These are phyloP conservation scores for Azemiops feae DNA, from an alignment of 2,113 vertebrate species.

Conservation along the genomic window DNA sequence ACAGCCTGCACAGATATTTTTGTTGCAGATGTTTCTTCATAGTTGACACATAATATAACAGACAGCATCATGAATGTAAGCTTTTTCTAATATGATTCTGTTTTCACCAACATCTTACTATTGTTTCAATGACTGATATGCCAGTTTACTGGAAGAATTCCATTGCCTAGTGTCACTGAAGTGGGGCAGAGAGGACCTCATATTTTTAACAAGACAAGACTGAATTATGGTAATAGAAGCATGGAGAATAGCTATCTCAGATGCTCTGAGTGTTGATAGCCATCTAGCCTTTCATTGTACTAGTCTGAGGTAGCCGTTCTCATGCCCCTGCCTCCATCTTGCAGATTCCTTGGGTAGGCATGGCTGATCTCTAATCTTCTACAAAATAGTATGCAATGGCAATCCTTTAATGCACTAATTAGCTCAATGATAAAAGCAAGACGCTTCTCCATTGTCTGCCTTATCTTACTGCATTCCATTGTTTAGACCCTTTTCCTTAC, in stretches of 20 bases:
- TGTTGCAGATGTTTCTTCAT: not conserved
- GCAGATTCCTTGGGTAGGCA: not conserved
- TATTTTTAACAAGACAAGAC: too few species aligned
- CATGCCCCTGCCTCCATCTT: not conserved
- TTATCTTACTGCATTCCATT: not conserved
- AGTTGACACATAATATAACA: not conserved
- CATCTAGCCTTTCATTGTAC: not conserved
- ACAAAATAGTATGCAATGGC: too few species aligned
- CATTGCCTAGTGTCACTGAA: not conserved
- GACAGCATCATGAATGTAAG: not conserved
- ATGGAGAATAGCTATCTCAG: not conserved
- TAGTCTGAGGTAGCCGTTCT: not conserved
- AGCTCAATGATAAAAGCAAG: not conserved
- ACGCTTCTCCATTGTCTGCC: not conserved
- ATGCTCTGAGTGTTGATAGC: not conserved
- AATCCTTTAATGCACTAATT: not conserved
- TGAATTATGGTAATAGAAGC: not conserved
- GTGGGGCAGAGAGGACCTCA: not conserved
- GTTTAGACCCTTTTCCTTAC: not conserved
- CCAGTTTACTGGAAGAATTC: not conserved
- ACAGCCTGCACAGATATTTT: not conserved
- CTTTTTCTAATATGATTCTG: not conserved
- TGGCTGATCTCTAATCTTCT: not conserved
- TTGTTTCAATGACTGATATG: not conserved
- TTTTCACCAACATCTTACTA: not conserved